phyloP scores from a whole-genome alignment of 2,113 vertebrate genomes.

The Sterrhoptilus dennistouni region DNA sequence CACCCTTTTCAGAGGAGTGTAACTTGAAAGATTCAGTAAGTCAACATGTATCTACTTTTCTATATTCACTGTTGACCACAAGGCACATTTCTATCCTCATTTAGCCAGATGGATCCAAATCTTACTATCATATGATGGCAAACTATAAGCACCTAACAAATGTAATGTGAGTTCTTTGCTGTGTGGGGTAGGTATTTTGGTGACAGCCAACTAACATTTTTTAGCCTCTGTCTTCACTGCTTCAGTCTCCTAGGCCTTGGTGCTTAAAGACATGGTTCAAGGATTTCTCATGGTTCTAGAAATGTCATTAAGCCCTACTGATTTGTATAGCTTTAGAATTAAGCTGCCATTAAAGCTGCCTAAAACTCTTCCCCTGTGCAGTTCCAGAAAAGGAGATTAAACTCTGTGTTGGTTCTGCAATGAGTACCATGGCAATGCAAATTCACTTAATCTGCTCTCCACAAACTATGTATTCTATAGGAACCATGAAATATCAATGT shows the following conservation, averaged over 20 bases:
- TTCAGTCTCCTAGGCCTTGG: neutral
- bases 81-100: neutral
- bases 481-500: conserved; percentile 27
- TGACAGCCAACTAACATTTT: neutral
- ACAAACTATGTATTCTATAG: neutral
- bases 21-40: neutral
- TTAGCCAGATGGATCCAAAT: neutral
- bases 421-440: neutral
- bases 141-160: neutral
- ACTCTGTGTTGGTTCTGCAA: neutral
- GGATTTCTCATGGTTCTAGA: neutral
- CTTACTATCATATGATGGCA: neutral
- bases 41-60: neutral
- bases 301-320: neutral
- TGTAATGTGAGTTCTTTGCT: neutral
- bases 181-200: neutral
- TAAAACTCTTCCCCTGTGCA: neutral
- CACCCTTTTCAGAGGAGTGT: neutral
- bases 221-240: neutral
- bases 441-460: conserved; percentile 17
- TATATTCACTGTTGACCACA: neutral
- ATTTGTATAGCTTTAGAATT: conserved; percentile 13
- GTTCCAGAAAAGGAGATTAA: conserved; percentile 30
- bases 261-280: neutral
- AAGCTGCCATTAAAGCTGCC: conserved; percentile 14